Percentiles rank a stretch among this genome's conserved stretches.
phyloP scores from a whole-genome alignment of 2,888 invertebrate species.

The Platerodrilus igneus region DNA sequence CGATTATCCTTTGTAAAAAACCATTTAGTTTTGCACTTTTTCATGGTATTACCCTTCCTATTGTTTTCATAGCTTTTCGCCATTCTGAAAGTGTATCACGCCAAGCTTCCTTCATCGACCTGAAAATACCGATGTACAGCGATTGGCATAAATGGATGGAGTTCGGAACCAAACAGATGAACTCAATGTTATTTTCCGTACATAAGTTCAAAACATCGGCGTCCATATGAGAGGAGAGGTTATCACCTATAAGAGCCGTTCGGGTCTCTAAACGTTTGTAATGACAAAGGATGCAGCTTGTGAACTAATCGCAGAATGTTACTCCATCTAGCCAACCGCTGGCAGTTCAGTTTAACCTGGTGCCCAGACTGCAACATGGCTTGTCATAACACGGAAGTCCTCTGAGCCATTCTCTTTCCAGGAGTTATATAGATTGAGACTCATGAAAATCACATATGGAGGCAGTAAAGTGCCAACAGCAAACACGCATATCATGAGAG shows the following conservation, averaged over 20 bases:
- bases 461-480: constrained; percentile 27
- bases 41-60: no score
- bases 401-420: constrained; percentile 12
- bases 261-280: constrained; percentile 13
- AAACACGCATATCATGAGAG: constrained; percentile 35
- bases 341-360: constrained; percentile 6
- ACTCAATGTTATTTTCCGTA: constrained; percentile 12
- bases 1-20: no score
- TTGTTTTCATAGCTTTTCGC: no score
- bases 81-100: constrained; percentile 4
- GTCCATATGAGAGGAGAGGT: constrained; percentile 14
- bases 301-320: constrained; percentile 15
- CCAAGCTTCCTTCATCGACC: constrained; percentile 13
- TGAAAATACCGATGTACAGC: constrained; percentile 10
- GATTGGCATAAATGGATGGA: constrained; percentile 12
- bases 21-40: no score
- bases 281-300: constrained; percentile 13
- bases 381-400: constrained; percentile 15
- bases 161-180: constrained; percentile 10
- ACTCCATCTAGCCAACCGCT: constrained; percentile 14
- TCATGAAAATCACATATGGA: no score
- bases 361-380: constrained; percentile 7
- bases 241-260: constrained; percentile 17
- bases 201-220: constrained; percentile 9
- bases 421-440: constrained; percentile 14